Base-by-base conservation (phyloP, 2,113 vertebrate species). In the Phrynosoma blainvillii region DNA sequence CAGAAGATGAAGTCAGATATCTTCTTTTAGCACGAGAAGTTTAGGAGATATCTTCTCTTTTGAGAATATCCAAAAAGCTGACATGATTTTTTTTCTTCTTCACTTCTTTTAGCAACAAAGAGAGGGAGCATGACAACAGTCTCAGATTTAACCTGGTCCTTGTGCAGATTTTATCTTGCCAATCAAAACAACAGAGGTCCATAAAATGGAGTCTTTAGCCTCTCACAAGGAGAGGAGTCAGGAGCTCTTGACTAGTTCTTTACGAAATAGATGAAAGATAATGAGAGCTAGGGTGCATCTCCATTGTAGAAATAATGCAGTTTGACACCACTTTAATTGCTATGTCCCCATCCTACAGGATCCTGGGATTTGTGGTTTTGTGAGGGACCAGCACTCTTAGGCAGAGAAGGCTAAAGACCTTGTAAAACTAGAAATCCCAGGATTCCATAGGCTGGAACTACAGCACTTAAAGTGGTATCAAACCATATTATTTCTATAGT, bases 1-100 rank as follows among this genome's bases (percentile, higher is more conserved):
- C 73, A 90, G 87, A 84, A 93, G 83, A 92, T 81, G 89, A 59
- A 90, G 88, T 62, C 1, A 92, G 87, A 81, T 89, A 78, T 30
- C 75, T 93, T 74, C 85, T 85, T 32, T 76, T 65, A 80, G 54
- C 84, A 30, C 0, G 66, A 82, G 85, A 86, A 89, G 21, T 47
- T 79, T 87, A n/a, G 76, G 89, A 87, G 82, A 83, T 91, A 79
- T 62, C 16, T 0, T 5, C 77, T 84, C 40, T 79, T 87, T 71
- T 77, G 83, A 54, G 82, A 87, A 84, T 84, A 87, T 74, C 82
- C 89, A 36, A 82, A 88, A 87, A 95, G 84, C 54, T 90, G 70
- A 83, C 54, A 42, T 4, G 20, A 75, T 65, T 59, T 2, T 25
- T 86, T 82, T 2, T 30, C 47, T 40, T 54, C 27, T 68, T 79